Evolutionary conservation across 2,797 vertebrate species (phyloP).

Genomic region (Vespertilio murinus): DNA sequence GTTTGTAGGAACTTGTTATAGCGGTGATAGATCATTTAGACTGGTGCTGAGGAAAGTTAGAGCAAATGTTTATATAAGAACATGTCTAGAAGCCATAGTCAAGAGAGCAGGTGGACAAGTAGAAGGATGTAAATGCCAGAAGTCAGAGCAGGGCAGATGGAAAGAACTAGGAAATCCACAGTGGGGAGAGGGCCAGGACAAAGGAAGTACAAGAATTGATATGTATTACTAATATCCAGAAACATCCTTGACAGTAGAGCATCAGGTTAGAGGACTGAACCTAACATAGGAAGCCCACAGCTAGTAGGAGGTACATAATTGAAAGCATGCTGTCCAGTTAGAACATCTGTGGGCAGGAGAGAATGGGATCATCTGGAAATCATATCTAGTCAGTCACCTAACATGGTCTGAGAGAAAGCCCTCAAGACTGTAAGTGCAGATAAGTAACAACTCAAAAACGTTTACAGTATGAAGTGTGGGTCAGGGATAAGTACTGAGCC

Average conservation of each 20-base stretch:
- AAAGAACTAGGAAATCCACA: background rate
- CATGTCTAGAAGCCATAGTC: background rate
- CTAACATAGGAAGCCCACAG: background rate
- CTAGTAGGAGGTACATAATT: background rate
- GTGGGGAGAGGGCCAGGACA: background rate
- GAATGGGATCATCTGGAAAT: background rate
- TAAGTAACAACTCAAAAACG: slow-evolving; percentile 24
- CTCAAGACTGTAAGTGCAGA: background rate
- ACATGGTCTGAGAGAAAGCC: background rate
- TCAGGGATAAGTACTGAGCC: background rate
- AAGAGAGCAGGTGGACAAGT: background rate
- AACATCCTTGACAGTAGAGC: background rate
- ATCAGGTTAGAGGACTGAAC: background rate
- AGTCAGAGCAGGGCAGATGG: background rate
- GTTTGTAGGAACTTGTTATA: background rate
- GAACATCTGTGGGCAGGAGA: background rate
- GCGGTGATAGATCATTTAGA: background rate
- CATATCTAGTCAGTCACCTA: background rate
- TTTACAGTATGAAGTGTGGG: background rate
- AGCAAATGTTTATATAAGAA: slow-evolving; percentile 27
- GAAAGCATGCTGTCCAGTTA: background rate
- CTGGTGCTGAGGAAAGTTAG: background rate
- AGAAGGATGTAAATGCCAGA: background rate
- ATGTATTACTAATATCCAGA: background rate
- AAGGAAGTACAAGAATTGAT: background rate